These are phyloP conservation scores for Lates calcarifer DNA, from an alignment of 2,113 vertebrate species.

Conservation along the genomic window DNA sequence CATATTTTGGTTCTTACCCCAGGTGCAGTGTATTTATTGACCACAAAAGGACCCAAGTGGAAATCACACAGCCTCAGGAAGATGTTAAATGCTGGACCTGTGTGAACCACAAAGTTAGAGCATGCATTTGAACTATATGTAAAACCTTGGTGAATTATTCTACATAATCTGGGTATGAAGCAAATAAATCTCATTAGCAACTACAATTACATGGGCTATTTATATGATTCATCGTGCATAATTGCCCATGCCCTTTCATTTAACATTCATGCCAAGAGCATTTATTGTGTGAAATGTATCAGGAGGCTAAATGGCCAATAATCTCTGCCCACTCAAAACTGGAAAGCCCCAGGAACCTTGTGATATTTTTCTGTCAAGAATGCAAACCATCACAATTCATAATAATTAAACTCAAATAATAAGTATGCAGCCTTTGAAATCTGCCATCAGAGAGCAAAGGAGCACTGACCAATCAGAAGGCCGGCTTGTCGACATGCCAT, in stretches of 20 bases:
- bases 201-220: not conserved
- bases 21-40: constrained; percentile 88
- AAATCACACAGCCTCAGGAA: constrained; percentile 88
- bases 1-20: constrained; percentile 81
- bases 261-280: not conserved
- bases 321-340: not conserved
- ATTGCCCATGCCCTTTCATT: not conserved
- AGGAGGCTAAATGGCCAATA: not conserved
- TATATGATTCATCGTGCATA: not conserved
- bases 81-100: constrained; percentile 89
- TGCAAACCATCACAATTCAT: not conserved
- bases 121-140: not conserved
- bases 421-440: not conserved
- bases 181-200: not conserved
- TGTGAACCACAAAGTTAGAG: constrained; percentile 22
- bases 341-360: not conserved
- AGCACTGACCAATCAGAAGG: constrained; percentile 86
- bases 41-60: constrained; percentile 84
- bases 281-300: not conserved
- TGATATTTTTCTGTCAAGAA: not conserved
- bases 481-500: constrained; percentile 89
- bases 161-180: not conserved
- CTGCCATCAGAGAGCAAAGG: not conserved
- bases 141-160: not conserved
- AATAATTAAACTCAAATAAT: not conserved